Evolutionary conservation across 2,888 invertebrate species (phyloP).

Genomic region (Cinara cedri): DNA sequence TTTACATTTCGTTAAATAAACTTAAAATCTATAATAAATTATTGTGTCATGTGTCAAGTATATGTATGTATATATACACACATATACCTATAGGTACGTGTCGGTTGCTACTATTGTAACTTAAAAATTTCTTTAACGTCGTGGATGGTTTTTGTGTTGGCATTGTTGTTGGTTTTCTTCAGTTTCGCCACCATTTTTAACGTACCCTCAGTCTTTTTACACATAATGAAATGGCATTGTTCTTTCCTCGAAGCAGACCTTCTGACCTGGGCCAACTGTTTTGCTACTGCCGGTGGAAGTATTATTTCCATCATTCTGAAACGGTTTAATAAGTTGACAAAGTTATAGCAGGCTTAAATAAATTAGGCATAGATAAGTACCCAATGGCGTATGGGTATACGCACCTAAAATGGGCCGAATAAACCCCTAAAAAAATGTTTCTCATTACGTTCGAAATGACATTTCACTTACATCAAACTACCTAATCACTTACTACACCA

Average conservation of each 20-base stretch:
- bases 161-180: constrained; percentile 10
- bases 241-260: constrained; percentile 59
- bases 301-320: constrained; percentile 60
- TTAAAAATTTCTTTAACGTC: constrained; percentile 39
- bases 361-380: no score
- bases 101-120: background rate
- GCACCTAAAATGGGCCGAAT: no score
- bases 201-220: constrained; percentile 57
- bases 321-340: no score
- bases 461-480: no score
- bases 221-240: constrained; percentile 60
- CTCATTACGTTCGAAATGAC: no score
- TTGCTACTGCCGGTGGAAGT: constrained; percentile 59
- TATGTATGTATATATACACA: no score
- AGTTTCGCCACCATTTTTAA: constrained; percentile 44
- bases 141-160: constrained; percentile 20
- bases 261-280: constrained; percentile 60
- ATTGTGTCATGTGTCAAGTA: no score
- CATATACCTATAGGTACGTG: background rate
- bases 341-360: no score
- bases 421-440: no score
- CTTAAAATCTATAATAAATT: constrained; percentile 26
- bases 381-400: no score
- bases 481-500: no score
- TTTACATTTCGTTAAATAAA: background rate